Evolutionary conservation across 2,797 vertebrate species (phyloP).

Genomic region (Syngnathus acus): DNA sequence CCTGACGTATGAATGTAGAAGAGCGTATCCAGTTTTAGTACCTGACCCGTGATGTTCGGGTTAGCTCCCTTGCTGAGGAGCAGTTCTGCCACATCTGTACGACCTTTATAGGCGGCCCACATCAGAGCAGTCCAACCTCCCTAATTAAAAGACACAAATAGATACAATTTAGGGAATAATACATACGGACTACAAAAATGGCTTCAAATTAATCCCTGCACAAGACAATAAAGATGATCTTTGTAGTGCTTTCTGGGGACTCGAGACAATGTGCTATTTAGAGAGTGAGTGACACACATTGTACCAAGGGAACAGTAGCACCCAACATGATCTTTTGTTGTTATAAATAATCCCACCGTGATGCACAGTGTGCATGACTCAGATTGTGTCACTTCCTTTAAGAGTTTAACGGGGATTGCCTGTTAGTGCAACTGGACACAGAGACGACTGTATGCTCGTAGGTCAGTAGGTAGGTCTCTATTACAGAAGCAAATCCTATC

Average conservation of each 20-base stretch:
- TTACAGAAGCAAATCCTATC: slow-evolving; percentile 30
- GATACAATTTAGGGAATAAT: slow-evolving; percentile 2
- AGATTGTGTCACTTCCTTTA: slow-evolving; percentile 15
- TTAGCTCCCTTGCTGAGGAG: slow-evolving; percentile 89
- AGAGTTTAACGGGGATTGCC: background rate
- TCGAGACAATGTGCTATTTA: slow-evolving; percentile 54
- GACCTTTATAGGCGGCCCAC: slow-evolving; percentile 96
- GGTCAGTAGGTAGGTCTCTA: slow-evolving; percentile 15
- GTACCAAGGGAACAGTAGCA: slow-evolving; percentile 34
- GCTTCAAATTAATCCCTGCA: background rate
- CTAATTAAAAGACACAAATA: slow-evolving; percentile 53
- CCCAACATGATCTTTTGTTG: slow-evolving; percentile 23
- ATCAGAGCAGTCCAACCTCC: slow-evolving; percentile 97
- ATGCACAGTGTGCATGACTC: slow-evolving; percentile 46
- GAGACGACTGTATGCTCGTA: background rate
- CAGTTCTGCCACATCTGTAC: slow-evolving; percentile 78
- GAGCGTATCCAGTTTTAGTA: slow-evolving; percentile 43
- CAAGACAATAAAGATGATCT: background rate
- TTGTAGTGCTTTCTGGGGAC: slow-evolving; percentile 20
- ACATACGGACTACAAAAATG: background rate
- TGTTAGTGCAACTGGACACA: background rate
- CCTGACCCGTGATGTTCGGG: slow-evolving; percentile 94
- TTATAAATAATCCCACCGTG: slow-evolving; percentile 36
- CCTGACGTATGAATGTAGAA: background rate
- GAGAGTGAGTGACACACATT: slow-evolving; percentile 46